Conservation (phyloP, 2,888 invertebrate species). For the Orgyia antiqua region DNA sequence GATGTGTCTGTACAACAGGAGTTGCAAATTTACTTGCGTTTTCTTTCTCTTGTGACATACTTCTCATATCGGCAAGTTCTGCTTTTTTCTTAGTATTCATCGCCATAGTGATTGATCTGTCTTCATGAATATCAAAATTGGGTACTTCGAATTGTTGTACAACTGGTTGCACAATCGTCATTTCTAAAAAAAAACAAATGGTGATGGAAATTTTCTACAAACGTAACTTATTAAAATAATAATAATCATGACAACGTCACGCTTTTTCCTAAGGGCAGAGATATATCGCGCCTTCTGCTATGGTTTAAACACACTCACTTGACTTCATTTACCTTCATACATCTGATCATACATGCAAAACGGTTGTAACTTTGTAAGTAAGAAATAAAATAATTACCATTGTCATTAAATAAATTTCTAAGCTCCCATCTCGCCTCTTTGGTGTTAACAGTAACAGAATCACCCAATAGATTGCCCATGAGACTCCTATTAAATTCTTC, state of each 20-base stretch:
- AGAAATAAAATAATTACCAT: too few species aligned
- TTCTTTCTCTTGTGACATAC: conserved; percentile 58
- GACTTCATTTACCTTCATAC: too few species aligned
- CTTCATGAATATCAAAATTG: conserved; percentile 71
- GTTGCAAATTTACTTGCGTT: conserved; percentile 55
- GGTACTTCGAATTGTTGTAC: conserved; percentile 64
- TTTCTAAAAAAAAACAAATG: too few species aligned
- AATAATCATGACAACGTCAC: too few species aligned
- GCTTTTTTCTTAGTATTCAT: conserved; percentile 58
- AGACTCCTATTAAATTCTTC: conserved; percentile 70
- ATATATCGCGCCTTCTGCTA: too few species aligned
- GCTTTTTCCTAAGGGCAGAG: too few species aligned
- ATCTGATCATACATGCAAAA: too few species aligned
- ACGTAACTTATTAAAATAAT: too few species aligned
- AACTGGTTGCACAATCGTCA: conserved; percentile 65
- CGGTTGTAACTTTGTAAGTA: too few species aligned
- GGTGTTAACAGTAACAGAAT: conserved; percentile 82
- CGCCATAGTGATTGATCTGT: conserved; percentile 69
- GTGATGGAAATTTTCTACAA: too few species aligned
- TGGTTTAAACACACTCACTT: too few species aligned
- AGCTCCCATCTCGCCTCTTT: conserved; percentile 83
- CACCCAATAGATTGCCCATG: conserved; percentile 73
- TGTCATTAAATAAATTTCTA: conserved; percentile 78
- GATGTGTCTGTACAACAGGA: conserved; percentile 34
- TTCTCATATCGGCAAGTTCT: conserved; percentile 40